A percentile compares a stretch with the other conserved stretches of the same genome.
phyloP scores from a whole-genome alignment of 2,888 invertebrate species.

The Leucophenga maculata region DNA sequence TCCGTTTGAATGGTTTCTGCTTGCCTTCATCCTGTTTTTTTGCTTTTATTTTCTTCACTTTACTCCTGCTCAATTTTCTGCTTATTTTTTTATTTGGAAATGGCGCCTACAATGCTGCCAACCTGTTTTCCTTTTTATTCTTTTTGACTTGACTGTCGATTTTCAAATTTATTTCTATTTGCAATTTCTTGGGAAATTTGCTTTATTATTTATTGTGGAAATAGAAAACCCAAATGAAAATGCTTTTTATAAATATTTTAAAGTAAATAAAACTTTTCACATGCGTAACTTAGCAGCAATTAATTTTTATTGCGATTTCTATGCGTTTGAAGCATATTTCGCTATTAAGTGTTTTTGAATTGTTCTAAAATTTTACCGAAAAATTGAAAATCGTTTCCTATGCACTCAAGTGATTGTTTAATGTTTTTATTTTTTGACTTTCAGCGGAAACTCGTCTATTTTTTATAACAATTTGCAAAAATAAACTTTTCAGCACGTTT shows the following conservation, averaged over 20 bases:
- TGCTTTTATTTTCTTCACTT: not conserved
- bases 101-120: not conserved
- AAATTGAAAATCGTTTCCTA: not conserved
- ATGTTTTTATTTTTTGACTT: too few species aligned
- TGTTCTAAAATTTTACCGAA: conserved; percentile 16
- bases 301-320: too few species aligned
- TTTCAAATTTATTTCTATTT: too few species aligned
- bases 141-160: too few species aligned
- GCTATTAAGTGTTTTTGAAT: not conserved
- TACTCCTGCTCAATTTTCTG: not conserved
- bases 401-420: not conserved
- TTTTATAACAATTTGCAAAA: conserved; percentile 41
- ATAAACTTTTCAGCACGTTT: conserved; percentile 28
- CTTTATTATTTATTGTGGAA: too few species aligned
- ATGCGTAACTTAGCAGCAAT: too few species aligned
- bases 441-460: conserved; percentile 30
- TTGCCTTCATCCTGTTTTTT: conserved; percentile 25
- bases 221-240: too few species aligned
- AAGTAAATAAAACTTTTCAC: too few species aligned
- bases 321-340: too few species aligned
- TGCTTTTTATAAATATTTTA: too few species aligned
- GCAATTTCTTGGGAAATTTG: too few species aligned
- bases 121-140: too few species aligned
- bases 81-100: not conserved
- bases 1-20: conserved; percentile 49